A percentile compares a stretch with the other conserved stretches of the same genome.
phyloP scores from a whole-genome alignment of 2,113 vertebrate species.

The Rhodinocichla rosea region DNA sequence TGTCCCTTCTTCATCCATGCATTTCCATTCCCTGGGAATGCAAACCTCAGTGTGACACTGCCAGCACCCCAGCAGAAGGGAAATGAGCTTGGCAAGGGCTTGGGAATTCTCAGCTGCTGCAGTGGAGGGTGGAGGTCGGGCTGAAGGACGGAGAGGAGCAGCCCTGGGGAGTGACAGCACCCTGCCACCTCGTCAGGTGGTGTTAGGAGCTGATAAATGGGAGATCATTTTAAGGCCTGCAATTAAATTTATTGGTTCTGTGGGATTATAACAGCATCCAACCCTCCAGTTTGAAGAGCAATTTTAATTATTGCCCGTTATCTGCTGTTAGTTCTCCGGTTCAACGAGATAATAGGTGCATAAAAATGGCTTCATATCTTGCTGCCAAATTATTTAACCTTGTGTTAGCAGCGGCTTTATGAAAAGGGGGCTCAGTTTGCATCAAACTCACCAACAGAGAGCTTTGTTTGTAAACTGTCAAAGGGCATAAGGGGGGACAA shows the following conservation, averaged over 20 bases:
- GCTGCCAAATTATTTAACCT: neutral
- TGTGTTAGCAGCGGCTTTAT: neutral
- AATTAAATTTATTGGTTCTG: neutral
- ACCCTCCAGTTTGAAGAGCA: neutral
- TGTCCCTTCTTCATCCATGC: neutral
- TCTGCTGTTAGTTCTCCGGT: neutral
- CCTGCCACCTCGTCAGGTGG: neutral
- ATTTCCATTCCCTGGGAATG: neutral
- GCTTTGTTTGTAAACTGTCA: conserved; percentile 5
- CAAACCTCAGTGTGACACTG: fast-evolving
- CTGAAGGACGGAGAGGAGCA: neutral
- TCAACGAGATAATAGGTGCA: neutral
- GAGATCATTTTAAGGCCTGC: neutral
- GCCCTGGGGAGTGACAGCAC: neutral
- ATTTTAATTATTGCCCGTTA: conserved; percentile 10
- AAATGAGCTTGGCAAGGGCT: neutral
- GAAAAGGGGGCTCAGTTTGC: neutral
- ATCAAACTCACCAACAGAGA: neutral
- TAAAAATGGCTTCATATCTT: neutral
- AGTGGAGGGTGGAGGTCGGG: neutral
- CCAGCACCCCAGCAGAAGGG: fast-evolving
- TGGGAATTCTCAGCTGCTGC: neutral
- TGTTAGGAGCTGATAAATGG: neutral
- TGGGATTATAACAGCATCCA: neutral
- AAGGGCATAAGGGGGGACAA: fast-evolving